Evolutionary conservation across 2,113 vertebrate species (phyloP), one percentile per base, ranked within the genome.

Genomic region (Caranx melampygus): DNA sequence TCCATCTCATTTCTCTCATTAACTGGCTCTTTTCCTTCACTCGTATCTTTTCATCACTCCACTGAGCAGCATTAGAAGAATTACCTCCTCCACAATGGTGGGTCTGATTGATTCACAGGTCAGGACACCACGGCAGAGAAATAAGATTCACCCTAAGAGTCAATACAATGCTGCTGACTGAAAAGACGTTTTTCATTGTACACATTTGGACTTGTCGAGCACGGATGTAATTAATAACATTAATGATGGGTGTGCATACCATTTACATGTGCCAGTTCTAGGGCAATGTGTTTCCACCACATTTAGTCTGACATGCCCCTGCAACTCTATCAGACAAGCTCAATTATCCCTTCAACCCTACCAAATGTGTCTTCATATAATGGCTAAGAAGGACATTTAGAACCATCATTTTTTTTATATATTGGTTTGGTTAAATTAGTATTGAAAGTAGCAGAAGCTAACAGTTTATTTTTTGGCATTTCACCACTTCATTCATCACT

Each of bases 61-160:
- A 31, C 44, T 62, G 18, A 67, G 21, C 42, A 59, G 10, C n/a
- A 35, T 57, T 5, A 51, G 37, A 62, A 26, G 4, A 42, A 75
- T 69, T 45, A 26, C 13, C 49, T 78, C 14, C 20, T 55, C 61
- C 13, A 13, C 4, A 0, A 45, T 21, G 15, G 9, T 20, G 75
- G 63, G 11, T 6, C 44, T 31, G n/a, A 77, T 68, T 33, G 57
- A 67, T 76, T 58, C 40, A 7, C n/a, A 6, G 31, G 63, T 59
- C 57, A 40, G 54, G 15, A n/a, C 7, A 57, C 11, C 49, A 55
- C n/a, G 37, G 58, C 54, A 54, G 55, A 60, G 14, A 42, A 75
- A 68, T 59, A 21, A 49, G 59, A 63, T 57, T 40, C 21, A 45
- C 12, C 61, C 63, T 54, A 4, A 4, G 21, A 79, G 52, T 18